phyloP scores from a whole-genome alignment of 1,140 invertebrate species.

The Littorina saxatilis region DNA sequence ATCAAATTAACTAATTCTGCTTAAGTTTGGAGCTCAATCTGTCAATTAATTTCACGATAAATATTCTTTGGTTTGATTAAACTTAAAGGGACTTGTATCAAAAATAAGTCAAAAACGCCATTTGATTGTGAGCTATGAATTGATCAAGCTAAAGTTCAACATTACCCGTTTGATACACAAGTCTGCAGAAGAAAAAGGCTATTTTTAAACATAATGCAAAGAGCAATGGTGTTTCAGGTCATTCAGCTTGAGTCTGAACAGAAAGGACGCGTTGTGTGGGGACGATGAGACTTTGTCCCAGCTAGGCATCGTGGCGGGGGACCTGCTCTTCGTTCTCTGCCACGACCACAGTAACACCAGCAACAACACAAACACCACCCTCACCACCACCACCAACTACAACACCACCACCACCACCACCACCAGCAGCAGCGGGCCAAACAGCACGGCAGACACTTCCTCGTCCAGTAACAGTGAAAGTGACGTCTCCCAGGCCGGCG shows the following conservation, averaged over 20 bases:
- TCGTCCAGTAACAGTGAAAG: neutral
- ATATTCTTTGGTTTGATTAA: too few species aligned
- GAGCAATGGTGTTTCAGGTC: conserved; percentile 18
- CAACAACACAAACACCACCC: conserved; percentile 18
- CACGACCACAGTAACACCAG: neutral
- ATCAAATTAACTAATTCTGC: too few species aligned
- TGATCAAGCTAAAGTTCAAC: too few species aligned
- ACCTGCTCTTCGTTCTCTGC: conserved; percentile 48
- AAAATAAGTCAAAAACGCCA: too few species aligned
- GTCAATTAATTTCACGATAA: too few species aligned
- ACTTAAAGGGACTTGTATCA: too few species aligned
- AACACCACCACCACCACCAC: neutral
- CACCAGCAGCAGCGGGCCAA: neutral
- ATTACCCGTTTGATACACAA: too few species aligned
- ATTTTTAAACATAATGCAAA: too few species aligned
- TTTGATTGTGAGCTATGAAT: too few species aligned
- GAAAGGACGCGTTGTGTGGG: conserved; percentile 47
- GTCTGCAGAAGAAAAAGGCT: too few species aligned
- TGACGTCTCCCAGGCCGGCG: neutral
- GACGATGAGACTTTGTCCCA: conserved; percentile 41
- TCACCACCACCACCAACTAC: neutral
- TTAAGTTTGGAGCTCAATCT: too few species aligned
- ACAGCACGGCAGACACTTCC: neutral
- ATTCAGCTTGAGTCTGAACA: conserved; percentile 56
- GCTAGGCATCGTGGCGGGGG: conserved; percentile 57